Evolutionary conservation across 1,140 invertebrate species (phyloP).

Genomic region (Neodiprion pinetum): DNA sequence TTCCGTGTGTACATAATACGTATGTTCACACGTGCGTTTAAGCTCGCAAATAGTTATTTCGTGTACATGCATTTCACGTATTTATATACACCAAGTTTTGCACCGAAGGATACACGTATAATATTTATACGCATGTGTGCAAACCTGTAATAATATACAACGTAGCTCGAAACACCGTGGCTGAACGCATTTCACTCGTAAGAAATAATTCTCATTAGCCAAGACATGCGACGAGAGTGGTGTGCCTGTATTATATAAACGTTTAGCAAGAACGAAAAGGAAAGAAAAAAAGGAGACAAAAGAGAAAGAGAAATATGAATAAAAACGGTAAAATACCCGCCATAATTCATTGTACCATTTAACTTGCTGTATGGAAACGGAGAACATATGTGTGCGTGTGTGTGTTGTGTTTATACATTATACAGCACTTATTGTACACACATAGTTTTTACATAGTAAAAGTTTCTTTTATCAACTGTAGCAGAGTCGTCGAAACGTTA

Average conservation of each 20-base stretch:
- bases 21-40: not conserved
- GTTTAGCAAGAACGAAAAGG: conserved; percentile 9
- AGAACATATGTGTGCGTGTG: too few relatives aligned
- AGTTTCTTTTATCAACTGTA: too few relatives aligned
- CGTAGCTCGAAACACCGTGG: not conserved
- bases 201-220: conserved; percentile 31
- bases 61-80: too few relatives aligned
- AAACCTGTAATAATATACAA: too few relatives aligned
- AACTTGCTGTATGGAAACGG: too few relatives aligned
- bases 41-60: too few relatives aligned
- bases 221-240: conserved; percentile 21
- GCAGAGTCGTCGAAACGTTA: too few relatives aligned
- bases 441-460: too few relatives aligned
- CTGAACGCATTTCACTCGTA: not conserved
- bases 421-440: too few relatives aligned
- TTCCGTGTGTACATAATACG: not conserved
- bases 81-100: too few relatives aligned
- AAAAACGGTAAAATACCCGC: conserved; percentile 16
- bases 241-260: conserved; percentile 13
- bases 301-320: conserved; percentile 5
- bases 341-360: too few relatives aligned
- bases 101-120: not conserved
- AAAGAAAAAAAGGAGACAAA: conserved; percentile 8
- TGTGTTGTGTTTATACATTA: too few relatives aligned
- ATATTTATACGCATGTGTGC: not conserved